A percentile compares a stretch with the other conserved stretches of the same genome.
Evolutionary conservation across 2,113 vertebrate species (phyloP).

Genomic region (Procavia capensis): DNA sequence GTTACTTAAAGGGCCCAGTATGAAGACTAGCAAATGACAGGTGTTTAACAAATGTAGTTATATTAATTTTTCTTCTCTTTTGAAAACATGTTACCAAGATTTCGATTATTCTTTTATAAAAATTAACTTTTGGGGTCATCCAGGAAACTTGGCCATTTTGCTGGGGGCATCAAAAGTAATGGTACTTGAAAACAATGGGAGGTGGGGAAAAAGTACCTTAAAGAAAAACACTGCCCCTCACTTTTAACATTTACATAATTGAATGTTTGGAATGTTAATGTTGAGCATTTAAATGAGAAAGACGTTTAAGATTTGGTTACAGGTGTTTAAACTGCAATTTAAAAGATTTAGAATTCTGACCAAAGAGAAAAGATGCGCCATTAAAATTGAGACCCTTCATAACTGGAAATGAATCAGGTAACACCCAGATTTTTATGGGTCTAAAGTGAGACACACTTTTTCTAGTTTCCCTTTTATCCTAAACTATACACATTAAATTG

Average conservation of each 20-base stretch:
- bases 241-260: conserved; percentile 68
- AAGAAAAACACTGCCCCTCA: conserved; percentile 21
- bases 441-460: conserved; percentile 50
- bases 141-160: background rate
- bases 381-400: conserved; percentile 59
- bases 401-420: conserved; percentile 66
- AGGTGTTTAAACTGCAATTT: conserved; percentile 77
- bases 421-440: conserved; percentile 68
- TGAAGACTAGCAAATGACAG: background rate
- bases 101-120: background rate
- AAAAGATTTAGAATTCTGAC: conserved; percentile 77
- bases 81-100: background rate
- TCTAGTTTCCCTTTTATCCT: conserved; percentile 58
- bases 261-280: conserved; percentile 71
- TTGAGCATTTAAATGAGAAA: conserved; percentile 78
- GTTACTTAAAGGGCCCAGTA: background rate
- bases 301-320: conserved; percentile 70
- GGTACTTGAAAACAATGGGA: background rate
- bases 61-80: background rate
- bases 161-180: background rate
- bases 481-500: conserved; percentile 48
- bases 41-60: background rate
- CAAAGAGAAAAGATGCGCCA: conserved; percentile 45
- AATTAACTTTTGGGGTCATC: background rate
- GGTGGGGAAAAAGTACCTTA: background rate